Evolutionary conservation across 2,888 invertebrate genomes (phyloP), one percentile per base, ranked within the genome.

Genomic region (Cosmopolites sordidus): DNA sequence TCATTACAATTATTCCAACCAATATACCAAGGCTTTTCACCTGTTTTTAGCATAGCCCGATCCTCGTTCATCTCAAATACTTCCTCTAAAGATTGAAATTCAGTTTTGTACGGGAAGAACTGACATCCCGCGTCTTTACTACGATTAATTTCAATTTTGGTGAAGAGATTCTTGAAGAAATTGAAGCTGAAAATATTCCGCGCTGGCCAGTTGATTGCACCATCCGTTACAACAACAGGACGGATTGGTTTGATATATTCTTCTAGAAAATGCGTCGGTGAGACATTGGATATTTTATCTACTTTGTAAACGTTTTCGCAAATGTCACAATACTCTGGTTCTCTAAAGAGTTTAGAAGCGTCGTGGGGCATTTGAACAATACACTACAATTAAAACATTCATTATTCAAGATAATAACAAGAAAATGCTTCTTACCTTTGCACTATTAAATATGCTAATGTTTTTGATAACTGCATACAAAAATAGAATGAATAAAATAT

Each of bases 1-100:
- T 89, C 84, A 69, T 93, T 89, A 70, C 97, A 97, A 67, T 96
- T 96, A 71, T 94, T 95, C 96, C 96, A 86, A 1, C 86, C 86
- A 38, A 86, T 80, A 66, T 86, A 86, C 81, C 81, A 80, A 1
- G 79, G 75, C 22, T 70, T 60, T 16, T 76, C 74, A 1, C 72
- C 72, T 2, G 61, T 55, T 51, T 63, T 63, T 16, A 87, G 73
- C 47, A 80, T 76, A 0, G 91, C 86, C 52, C 93, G 77, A 4
- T 79, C 79, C 6, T 75, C 74, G 22, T 83, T 83, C 92, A 95
- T 94, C 48, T 80, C 79, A 59, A 97, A 84, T 1, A 92, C 93
- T 57, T 96, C 89, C 43, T 79, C 77, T 0, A 97, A 77, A 41
- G 82, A 84, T 22, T 75, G 76, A 65, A 96, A 89, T 29, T 90